phyloP scores from a whole-genome alignment of 64 coral and sea anemone species.

The Montipora foliosa region DNA sequence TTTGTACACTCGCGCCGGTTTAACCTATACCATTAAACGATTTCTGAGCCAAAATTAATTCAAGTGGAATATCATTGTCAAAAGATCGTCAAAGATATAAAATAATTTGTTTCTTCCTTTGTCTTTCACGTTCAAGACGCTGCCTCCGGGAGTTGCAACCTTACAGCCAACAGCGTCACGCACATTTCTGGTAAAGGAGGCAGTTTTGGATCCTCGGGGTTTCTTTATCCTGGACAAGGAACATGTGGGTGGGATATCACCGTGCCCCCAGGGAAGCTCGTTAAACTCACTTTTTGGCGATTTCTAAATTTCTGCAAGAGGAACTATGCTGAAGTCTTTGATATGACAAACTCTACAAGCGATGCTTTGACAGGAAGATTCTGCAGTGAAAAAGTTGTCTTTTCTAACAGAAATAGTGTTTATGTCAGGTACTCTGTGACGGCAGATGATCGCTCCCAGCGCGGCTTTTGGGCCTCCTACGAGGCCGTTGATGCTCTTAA shows the following conservation, averaged over 20 bases:
- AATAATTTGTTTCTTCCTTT: background rate
- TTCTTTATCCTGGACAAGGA: background rate
- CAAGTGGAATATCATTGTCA: too few relatives aligned
- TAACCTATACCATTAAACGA: too few relatives aligned
- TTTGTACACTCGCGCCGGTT: too few relatives aligned
- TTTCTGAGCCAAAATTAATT: too few relatives aligned
- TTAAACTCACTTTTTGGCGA: background rate
- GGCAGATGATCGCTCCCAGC: too few relatives aligned
- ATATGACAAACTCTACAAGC: background rate
- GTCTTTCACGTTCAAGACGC: background rate
- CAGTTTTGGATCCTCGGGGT: background rate
- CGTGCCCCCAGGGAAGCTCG: conserved; percentile 37
- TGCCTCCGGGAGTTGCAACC: background rate
- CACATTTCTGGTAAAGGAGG: conserved; percentile 6
- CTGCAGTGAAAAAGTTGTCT: background rate
- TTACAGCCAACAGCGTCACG: background rate
- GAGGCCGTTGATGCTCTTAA: background rate
- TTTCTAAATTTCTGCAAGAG: background rate
- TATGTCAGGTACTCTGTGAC: background rate
- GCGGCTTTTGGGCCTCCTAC: conserved; percentile 4
- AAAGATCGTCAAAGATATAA: background rate
- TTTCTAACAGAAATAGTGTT: background rate
- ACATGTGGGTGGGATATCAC: conserved; percentile 26
- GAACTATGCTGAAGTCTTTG: conserved; percentile 34
- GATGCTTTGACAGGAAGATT: background rate